Evolutionary conservation across 2,888 invertebrate genomes (phyloP).

Genomic region (Mamestra brassicae): DNA sequence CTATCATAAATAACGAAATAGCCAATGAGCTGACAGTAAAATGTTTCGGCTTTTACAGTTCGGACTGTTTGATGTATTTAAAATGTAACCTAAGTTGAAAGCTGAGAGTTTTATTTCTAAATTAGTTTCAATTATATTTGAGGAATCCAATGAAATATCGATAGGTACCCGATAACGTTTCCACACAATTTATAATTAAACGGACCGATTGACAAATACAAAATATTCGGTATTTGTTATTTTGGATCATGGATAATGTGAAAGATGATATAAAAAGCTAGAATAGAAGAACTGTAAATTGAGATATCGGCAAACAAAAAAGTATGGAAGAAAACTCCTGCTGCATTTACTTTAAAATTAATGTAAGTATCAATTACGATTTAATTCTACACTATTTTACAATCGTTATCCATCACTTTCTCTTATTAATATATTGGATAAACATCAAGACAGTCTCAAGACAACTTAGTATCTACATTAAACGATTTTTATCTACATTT

Average conservation of each 20-base stretch:
- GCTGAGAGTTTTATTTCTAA: slow-evolving; percentile 1
- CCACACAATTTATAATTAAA: neutral
- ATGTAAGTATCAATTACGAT: too few species aligned
- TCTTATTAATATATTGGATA: neutral
- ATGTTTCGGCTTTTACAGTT: slow-evolving; percentile 7
- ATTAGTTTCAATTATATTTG: neutral
- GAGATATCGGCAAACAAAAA: too few species aligned
- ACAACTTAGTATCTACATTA: neutral
- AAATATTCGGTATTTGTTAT: neutral
- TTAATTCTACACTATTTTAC: neutral
- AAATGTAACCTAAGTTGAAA: slow-evolving; percentile 3
- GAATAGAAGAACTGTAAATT: too few species aligned
- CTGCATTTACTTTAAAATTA: too few species aligned
- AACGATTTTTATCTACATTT: neutral
- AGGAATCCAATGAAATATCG: neutral
- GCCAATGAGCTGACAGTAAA: slow-evolving; percentile 9
- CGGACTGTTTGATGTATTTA: neutral
- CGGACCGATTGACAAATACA: neutral
- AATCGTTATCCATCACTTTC: neutral
- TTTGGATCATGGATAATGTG: neutral
- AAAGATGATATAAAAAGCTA: neutral
- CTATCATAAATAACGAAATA: slow-evolving; percentile 14
- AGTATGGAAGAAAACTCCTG: neutral
- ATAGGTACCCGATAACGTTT: neutral
- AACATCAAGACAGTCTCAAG: neutral